These are phyloP conservation scores for Microplitis mediator DNA, from an alignment of 1,140 invertebrate genomes.

Conservation along the genomic window DNA sequence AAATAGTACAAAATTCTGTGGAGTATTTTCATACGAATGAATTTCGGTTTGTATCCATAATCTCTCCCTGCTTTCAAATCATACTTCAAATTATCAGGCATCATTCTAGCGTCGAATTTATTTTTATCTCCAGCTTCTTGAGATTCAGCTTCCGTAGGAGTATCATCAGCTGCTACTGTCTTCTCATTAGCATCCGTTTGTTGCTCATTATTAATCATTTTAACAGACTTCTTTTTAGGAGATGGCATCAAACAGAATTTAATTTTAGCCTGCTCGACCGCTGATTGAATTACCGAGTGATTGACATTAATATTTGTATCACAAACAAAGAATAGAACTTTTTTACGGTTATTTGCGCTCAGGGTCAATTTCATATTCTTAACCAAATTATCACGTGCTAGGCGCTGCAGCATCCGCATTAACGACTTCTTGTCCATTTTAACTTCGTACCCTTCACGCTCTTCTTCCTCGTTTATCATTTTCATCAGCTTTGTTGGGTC, in stretches of 20 bases:
- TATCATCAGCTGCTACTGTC: not conserved
- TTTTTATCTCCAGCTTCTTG: not conserved
- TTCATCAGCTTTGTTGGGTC: slow-evolving; percentile 64
- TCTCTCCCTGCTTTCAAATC: slow-evolving; percentile 48
- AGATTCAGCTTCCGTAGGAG: not conserved
- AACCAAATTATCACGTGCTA: slow-evolving; percentile 66
- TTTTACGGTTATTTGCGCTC: slow-evolving; percentile 57
- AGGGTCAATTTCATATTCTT: slow-evolving; percentile 67
- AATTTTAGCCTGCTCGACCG: slow-evolving; percentile 69
- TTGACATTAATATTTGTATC: slow-evolving; percentile 62
- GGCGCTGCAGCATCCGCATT: slow-evolving; percentile 63
- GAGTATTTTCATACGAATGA: slow-evolving; percentile 69
- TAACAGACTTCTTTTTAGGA: slow-evolving; percentile 17
- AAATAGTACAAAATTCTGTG: slow-evolving; percentile 76
- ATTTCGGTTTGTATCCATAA: slow-evolving; percentile 71
- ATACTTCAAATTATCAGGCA: slow-evolving; percentile 12
- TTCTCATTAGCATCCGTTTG: not conserved
- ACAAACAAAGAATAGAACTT: slow-evolving; percentile 66
- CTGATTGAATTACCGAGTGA: slow-evolving; percentile 64
- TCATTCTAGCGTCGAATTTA: not conserved
- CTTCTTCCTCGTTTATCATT: slow-evolving; percentile 64
- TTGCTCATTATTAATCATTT: not conserved
- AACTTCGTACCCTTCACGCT: slow-evolving; percentile 64
- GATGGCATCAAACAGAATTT: slow-evolving; percentile 61
- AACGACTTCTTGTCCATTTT: slow-evolving; percentile 71